Evolutionary conservation across 2,888 invertebrate genomes (phyloP).

Genomic region (Temnothorax unifasciatus): DNA sequence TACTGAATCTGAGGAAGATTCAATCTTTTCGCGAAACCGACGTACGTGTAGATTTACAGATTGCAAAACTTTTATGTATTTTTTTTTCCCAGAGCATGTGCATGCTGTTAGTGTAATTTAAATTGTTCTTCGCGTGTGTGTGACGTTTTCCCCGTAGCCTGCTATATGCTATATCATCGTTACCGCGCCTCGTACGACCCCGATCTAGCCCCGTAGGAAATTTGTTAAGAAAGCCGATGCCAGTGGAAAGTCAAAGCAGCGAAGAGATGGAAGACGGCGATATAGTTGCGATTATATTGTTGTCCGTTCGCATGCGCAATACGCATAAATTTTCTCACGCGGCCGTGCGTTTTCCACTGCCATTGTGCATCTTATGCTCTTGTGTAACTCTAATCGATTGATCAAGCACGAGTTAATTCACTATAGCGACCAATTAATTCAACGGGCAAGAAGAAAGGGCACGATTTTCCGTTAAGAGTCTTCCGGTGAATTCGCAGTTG

Average conservation of each 20-base stretch:
- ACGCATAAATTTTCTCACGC: slow-evolving; percentile 68
- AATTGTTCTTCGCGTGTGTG: slow-evolving; percentile 57
- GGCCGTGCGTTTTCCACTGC: slow-evolving; percentile 13
- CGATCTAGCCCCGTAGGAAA: slow-evolving; percentile 68
- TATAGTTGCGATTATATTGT: slow-evolving; percentile 67
- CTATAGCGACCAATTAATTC: slow-evolving; percentile 53
- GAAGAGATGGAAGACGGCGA: slow-evolving; percentile 65
- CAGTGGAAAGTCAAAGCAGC: slow-evolving; percentile 72
- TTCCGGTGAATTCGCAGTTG: neutral
- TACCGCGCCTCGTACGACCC: slow-evolving; percentile 63
- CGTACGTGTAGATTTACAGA: slow-evolving; percentile 18
- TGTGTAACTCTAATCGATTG: slow-evolving; percentile 70
- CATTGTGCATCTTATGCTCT: slow-evolving; percentile 39
- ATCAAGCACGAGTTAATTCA: slow-evolving; percentile 60
- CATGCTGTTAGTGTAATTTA: slow-evolving; percentile 43
- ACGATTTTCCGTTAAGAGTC: slow-evolving; percentile 5
- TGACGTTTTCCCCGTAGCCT: slow-evolving; percentile 63
- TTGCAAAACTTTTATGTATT: slow-evolving; percentile 23
- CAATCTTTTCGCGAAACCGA: slow-evolving; percentile 14
- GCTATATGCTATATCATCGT: slow-evolving; percentile 46
- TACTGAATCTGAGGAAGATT: slow-evolving; percentile 30
- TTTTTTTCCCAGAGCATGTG: slow-evolving; percentile 40
- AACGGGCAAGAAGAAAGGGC: slow-evolving; percentile 10
- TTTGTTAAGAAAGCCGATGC: slow-evolving; percentile 65
- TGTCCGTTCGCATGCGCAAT: slow-evolving; percentile 65